phyloP scores from a whole-genome alignment of 2,888 invertebrate genomes.

The Tipula lateralis region DNA sequence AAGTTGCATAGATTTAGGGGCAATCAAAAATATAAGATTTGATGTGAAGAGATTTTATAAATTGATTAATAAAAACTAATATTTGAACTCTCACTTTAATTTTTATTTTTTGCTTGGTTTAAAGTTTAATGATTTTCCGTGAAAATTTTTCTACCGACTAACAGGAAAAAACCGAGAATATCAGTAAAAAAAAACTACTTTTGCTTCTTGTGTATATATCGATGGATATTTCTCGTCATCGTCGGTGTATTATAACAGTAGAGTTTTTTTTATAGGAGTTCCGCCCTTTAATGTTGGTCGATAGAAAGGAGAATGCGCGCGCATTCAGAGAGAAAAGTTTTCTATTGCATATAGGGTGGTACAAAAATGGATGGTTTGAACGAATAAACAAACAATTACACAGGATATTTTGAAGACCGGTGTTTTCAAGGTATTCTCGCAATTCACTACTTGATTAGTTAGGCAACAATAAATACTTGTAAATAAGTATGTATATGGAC shows the following conservation, averaged over 20 bases:
- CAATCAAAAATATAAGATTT: background rate
- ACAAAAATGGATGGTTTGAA: background rate
- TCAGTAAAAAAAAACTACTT: background rate
- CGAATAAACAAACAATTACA: too few relatives aligned
- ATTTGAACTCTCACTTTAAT: background rate
- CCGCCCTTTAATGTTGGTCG: constrained; percentile 30
- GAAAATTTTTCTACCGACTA: constrained; percentile 28
- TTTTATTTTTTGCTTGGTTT: background rate
- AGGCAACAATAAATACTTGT: too few relatives aligned
- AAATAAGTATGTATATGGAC: too few relatives aligned
- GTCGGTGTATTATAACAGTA: background rate
- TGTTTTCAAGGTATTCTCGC: background rate
- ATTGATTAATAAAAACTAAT: background rate
- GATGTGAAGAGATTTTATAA: background rate
- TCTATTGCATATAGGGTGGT: background rate
- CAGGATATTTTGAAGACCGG: background rate
- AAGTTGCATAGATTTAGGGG: background rate
- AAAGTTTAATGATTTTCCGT: constrained; percentile 15
- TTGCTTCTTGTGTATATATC: background rate
- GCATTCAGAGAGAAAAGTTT: background rate
- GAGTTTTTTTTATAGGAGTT: constrained; percentile 21
- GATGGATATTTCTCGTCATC: background rate
- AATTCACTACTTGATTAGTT: too few relatives aligned
- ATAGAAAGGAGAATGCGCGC: constrained; percentile 28
- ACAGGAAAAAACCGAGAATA: background rate